Evolutionary conservation across 2,888 invertebrate species (phyloP), one percentile per base, ranked within the genome.

Genomic region (Leucophenga montana): DNA sequence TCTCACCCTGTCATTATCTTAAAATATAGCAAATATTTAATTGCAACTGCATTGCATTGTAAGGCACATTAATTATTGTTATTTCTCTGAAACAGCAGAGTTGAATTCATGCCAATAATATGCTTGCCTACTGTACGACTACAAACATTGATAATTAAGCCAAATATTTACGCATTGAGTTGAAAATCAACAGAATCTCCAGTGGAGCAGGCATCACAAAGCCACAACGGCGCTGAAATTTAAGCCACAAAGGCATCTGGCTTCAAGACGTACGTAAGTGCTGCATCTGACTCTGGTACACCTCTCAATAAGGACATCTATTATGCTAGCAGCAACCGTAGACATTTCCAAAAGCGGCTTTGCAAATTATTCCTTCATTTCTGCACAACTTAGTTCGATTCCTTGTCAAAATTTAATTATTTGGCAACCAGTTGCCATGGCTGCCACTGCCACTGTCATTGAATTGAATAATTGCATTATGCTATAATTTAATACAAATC

Each of bases 121-220:
- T 13, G 20, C 66, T 67, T 66, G 22, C 27, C 44, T 68, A 66
- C 31, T 50, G 50, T 46, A 75, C 77, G 71, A 77, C 80, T 80
- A 77, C 84, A 79, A 84, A 81, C 84, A 84, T 84, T 80, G 84
- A 81, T 83, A 84, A 80, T 80, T 81, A 75, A 74, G 70, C 39
- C 39, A 39, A 39, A 39, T 39, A 39, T 39, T 39, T 84, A 83
- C 84, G 82, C 83, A 77, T 78, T 80, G 73, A 75, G 75, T 81
- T 77, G 75, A 82, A 77, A 73, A 75, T 75, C 74, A 72, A 68
- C 54, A 14, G 31, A 33, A 16, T 8, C 22, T 27, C 16, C 59
- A 16, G 71, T 71, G 74, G 70, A 73, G 65, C 62, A 70, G 66
- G 65, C 70, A 74, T 61, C 50, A 67, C 46, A 62, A 18, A 53